Percentiles rank a stretch among this genome's conserved stretches.
Conservation (phyloP, 2,888 invertebrate genomes). For the Drosophila rubida region DNA sequence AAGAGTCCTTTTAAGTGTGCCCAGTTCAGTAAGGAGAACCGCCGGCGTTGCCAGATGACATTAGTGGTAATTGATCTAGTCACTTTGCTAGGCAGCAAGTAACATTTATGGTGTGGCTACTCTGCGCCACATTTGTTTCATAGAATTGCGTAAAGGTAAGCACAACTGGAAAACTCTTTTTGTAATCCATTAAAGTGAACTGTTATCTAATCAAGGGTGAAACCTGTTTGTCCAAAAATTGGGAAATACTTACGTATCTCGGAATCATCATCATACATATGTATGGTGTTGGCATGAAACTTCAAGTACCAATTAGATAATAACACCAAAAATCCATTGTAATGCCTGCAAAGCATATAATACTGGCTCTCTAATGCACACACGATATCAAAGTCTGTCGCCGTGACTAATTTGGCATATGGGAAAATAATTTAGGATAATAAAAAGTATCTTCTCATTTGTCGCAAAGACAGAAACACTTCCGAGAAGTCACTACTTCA, state of each 20-base stretch:
- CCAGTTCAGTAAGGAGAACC: no score
- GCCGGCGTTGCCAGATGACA: not conserved
- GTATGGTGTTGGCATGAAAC: conserved; percentile 12
- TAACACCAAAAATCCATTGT: conserved; percentile 56
- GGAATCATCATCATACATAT: not conserved
- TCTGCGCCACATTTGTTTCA: conserved; percentile 7
- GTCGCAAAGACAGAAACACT: not conserved
- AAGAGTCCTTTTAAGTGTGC: conserved; percentile 1
- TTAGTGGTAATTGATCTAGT: not conserved
- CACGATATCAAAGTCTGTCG: conserved; percentile 14
- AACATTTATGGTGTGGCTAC: not conserved
- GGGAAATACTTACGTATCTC: conserved; percentile 19
- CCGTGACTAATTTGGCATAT: conserved; percentile 54
- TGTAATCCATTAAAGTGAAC: conserved; percentile 44
- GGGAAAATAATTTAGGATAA: conserved; percentile 31
- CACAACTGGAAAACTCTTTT: not conserved
- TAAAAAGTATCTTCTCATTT: conserved; percentile 11
- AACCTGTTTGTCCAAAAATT: conserved; percentile 26
- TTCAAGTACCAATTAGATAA: conserved; percentile 56
- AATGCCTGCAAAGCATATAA: conserved; percentile 6
- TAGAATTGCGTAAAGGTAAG: conserved; percentile 13
- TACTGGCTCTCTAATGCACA: conserved; percentile 15
- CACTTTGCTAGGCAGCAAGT: not conserved
- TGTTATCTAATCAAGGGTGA: conserved; percentile 34
- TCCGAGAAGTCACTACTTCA: not conserved